Conservation (phyloP, 2,113 vertebrate species). For the Neotragus pygmaeus region DNA sequence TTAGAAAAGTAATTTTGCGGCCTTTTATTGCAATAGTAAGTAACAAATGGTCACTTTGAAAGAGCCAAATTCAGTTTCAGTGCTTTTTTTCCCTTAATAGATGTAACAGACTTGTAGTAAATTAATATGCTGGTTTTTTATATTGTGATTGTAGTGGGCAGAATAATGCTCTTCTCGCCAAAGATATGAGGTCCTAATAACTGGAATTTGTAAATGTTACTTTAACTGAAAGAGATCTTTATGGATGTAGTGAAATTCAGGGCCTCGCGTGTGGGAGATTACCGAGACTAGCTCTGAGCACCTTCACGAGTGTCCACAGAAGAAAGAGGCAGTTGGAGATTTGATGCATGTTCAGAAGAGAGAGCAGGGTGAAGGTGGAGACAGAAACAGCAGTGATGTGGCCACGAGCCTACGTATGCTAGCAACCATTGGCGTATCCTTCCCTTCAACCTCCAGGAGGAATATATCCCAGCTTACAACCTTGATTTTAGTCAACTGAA, state of each 20-base stretch:
- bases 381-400: neutral
- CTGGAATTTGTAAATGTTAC: neutral
- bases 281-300: neutral
- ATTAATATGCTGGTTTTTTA: neutral
- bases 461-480: neutral
- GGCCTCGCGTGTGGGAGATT: neutral
- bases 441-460: neutral
- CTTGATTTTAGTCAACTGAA: neutral
- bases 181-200: neutral
- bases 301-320: neutral
- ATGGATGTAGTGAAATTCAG: neutral
- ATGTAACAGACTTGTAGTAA: neutral
- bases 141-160: neutral
- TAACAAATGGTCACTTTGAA: slow-evolving; percentile 17
- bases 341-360: neutral
- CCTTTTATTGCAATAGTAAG: slow-evolving; percentile 22
- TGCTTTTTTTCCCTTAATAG: neutral
- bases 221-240: neutral
- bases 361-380: neutral
- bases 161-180: neutral
- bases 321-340: neutral
- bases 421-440: neutral
- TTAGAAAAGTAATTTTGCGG: slow-evolving; percentile 16
- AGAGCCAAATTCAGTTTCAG: neutral
- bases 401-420: neutral